Base-by-base conservation (phyloP, 53 echinoderm and acorn worm species). In the Echinometra lucunter region DNA sequence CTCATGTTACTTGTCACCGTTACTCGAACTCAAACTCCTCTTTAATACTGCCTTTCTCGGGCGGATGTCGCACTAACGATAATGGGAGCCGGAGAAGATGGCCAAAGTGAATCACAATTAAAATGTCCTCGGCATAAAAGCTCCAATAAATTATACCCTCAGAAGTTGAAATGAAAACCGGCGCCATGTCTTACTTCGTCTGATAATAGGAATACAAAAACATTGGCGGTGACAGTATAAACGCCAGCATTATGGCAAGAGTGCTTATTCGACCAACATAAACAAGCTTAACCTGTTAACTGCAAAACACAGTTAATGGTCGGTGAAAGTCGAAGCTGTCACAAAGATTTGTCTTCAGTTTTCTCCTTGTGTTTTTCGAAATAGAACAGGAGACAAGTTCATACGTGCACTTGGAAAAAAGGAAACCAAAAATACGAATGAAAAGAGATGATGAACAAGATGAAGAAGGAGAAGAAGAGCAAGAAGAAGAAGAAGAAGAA, bases 101-200 rank as follows among this genome's bases (percentile, higher is more conserved):
- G 42, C 78, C 78, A 78, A 78, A 78, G 40, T 40, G 35, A 78
- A 78, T 12, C 78, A 78, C 35, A 35, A 78, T 78, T 42, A 78
- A 78, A 78, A 78, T 78, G 42, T 78, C 78, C 78, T 78, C 42
- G 78, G 78, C 78, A 40, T 78, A 42, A 78, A 78, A 78, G 78
- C 78, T 35, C 42, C 40, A 38, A 78, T 42, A 38, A 78, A 75
- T 75, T 78, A 69, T 69, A 40, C 13, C 78, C 78, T 78, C 40
- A 23, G 78, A 78, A 42, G 78, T 40, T 6, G 42, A 78, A 38
- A 40, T 23, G 40, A 13, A 38, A 78, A 78, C 78, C 78, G 42
- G 78, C 78, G 78, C 78, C 78, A 30, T 42, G 7, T 42, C 40
- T 12, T 12, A 78, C 38, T 78, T 21, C 11, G 78, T 38, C 78